Evolutionary conservation across 2,888 invertebrate species (phyloP).

Genomic region (Torymus tubicola): DNA sequence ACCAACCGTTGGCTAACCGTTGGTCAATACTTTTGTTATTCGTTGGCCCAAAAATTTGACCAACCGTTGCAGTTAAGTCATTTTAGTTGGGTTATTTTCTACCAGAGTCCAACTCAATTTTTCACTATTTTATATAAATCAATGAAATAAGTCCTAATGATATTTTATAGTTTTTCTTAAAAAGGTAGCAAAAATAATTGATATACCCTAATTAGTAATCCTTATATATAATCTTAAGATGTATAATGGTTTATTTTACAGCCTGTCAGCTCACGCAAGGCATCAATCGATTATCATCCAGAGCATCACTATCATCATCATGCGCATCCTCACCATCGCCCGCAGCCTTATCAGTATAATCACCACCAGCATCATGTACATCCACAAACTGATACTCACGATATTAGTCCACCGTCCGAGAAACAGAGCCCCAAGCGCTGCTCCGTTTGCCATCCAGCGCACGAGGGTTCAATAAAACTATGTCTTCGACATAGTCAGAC

Average conservation of each 20-base stretch:
- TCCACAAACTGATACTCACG: background rate
- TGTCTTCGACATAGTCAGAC: constrained; percentile 68
- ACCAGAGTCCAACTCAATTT: no score
- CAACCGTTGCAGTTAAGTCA: no score
- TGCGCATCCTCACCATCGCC: constrained; percentile 48
- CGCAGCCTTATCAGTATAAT: constrained; percentile 53
- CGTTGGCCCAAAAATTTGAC: no score
- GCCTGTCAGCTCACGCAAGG: constrained; percentile 32
- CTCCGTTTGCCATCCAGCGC: constrained; percentile 66
- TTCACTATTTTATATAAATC: no score
- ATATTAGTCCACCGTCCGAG: background rate
- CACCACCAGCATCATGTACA: constrained; percentile 35
- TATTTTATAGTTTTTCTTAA: no score
- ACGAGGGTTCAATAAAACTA: constrained; percentile 34
- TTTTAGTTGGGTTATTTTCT: no score
- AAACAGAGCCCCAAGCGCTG: constrained; percentile 61
- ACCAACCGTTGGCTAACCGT: no score
- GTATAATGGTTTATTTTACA: constrained; percentile 23
- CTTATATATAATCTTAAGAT: no score
- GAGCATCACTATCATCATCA: constrained; percentile 43
- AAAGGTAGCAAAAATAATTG: no score
- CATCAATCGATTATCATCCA: constrained; percentile 39
- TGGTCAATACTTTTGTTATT: no score
- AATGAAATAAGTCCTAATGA: no score
- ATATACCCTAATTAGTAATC: no score